phyloP scores from a whole-genome alignment of 2,113 vertebrate species.

The Peucedramus taeniatus region DNA sequence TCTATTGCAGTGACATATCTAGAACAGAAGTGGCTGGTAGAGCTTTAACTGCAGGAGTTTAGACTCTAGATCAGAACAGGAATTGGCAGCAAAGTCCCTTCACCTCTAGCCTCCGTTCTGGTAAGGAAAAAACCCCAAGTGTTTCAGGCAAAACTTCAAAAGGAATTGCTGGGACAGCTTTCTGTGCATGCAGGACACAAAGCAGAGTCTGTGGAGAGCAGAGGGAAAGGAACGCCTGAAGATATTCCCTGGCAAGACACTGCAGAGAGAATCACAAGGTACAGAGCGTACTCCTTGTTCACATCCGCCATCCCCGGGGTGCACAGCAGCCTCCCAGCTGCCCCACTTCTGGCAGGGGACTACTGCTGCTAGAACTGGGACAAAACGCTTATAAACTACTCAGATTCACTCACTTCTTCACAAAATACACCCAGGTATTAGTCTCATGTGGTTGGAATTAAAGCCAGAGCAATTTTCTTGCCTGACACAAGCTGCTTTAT shows the following conservation, averaged over 20 bases:
- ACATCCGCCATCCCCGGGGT: not conserved
- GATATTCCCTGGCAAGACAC: not conserved
- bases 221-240: not conserved
- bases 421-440: not conserved
- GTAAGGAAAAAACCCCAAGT: not conserved
- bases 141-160: conserved; percentile 18
- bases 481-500: not conserved
- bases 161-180: not conserved
- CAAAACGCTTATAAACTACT: not conserved
- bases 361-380: not conserved
- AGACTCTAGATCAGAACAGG: not conserved
- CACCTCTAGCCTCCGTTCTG: not conserved
- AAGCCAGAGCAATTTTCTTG: not conserved
- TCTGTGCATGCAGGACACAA: not conserved
- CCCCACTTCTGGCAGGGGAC: not conserved
- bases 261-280: not conserved
- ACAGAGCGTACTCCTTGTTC: not conserved
- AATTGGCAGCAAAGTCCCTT: not conserved
- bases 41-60: not conserved
- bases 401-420: not conserved
- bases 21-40: conserved; percentile 2
- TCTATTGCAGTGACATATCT: not conserved
- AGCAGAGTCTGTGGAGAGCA: not conserved
- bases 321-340: not conserved
- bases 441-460: not conserved